These are phyloP conservation scores for Sciurus niger DNA, from an alignment of 2,113 vertebrate genomes.

Conservation along the genomic window DNA sequence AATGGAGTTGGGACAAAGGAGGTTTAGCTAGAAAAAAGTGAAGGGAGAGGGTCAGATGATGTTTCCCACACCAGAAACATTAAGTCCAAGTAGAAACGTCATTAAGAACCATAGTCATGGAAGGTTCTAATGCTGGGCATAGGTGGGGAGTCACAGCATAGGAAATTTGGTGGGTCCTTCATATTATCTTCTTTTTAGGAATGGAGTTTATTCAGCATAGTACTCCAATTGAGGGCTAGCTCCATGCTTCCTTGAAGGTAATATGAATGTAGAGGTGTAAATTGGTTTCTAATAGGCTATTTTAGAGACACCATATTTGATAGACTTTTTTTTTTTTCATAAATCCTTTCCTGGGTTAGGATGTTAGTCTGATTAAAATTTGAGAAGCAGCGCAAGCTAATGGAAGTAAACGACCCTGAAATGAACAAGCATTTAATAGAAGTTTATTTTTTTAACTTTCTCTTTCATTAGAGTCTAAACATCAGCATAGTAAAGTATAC, in stretches of 20 bases:
- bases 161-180: neutral
- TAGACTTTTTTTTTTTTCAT: neutral
- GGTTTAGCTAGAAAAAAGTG: neutral
- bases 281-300: neutral
- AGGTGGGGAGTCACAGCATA: rapidly evolving
- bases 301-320: neutral
- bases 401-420: neutral
- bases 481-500: neutral
- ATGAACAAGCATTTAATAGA: neutral
- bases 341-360: neutral
- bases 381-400: neutral
- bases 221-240: neutral
- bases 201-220: neutral
- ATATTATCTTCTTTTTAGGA: neutral
- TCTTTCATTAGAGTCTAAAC: neutral
- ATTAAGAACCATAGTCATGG: neutral
- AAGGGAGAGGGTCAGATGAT: neutral
- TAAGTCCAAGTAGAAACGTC: neutral
- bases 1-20: neutral
- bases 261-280: neutral
- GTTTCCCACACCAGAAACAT: neutral
- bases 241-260: neutral
- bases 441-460: neutral
- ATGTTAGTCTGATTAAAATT: neutral
- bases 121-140: neutral